These are phyloP conservation scores for Varecia variegata DNA, from an alignment of 2,797 vertebrate species.

Conservation along the genomic window DNA sequence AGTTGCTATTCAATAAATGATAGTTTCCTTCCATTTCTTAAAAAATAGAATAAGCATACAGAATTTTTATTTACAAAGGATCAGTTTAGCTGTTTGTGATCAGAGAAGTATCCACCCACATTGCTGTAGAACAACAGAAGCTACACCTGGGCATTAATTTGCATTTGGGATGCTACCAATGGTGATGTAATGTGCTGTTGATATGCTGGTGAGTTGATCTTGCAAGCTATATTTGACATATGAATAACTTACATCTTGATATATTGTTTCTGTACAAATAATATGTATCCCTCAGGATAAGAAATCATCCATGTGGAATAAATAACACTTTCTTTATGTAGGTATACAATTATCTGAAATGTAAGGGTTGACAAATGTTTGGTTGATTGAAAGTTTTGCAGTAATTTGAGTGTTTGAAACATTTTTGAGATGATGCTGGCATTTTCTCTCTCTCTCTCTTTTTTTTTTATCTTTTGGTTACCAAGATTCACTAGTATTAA, in stretches of 20 bases:
- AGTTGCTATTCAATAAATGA: background rate
- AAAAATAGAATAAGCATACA: background rate
- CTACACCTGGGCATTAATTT: constrained; percentile 61
- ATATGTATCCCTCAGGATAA: constrained; percentile 79
- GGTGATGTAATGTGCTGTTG: constrained; percentile 52
- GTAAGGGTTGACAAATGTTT: constrained; percentile 79
- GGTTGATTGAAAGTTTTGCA: constrained; percentile 75
- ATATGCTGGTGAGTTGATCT: constrained; percentile 66
- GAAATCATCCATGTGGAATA: constrained; percentile 80
- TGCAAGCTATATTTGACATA: constrained; percentile 73
- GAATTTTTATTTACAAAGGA: background rate
- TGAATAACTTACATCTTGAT: constrained; percentile 65
- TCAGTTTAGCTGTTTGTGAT: background rate
- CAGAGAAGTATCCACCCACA: background rate
- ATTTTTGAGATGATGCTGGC: constrained; percentile 60
- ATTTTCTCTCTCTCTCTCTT: constrained; percentile 28
- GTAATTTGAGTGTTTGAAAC: constrained; percentile 66
- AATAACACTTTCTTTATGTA: constrained; percentile 77
- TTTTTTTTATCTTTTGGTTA: background rate
- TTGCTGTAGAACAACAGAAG: constrained; percentile 36
- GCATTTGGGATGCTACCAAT: constrained; percentile 61
- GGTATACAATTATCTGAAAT: constrained; percentile 82
- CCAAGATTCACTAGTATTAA: background rate
- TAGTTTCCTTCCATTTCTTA: background rate
- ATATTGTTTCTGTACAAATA: constrained; percentile 79